phyloP scores from a whole-genome alignment of 2,888 invertebrate genomes.

The Hybos culiciformis region DNA sequence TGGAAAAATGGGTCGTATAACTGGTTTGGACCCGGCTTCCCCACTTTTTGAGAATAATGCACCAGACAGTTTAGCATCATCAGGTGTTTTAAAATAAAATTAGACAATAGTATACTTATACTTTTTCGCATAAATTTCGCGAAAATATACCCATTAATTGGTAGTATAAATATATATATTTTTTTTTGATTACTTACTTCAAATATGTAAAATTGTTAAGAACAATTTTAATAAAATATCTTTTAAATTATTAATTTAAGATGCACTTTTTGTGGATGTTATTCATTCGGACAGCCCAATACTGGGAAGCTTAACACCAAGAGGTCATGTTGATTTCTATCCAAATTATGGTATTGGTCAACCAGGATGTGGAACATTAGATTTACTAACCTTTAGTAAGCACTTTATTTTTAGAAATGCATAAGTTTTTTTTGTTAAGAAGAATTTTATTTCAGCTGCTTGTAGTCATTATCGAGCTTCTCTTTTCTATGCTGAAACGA shows the following conservation, averaged over 20 bases:
- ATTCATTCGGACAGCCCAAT: slow-evolving; percentile 31
- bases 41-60: slow-evolving; percentile 27
- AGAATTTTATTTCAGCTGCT: slow-evolving; percentile 14
- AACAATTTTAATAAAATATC: too few species aligned
- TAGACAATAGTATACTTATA: too few species aligned
- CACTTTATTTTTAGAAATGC: slow-evolving; percentile 14
- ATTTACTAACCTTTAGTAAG: slow-evolving; percentile 25
- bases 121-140: too few species aligned
- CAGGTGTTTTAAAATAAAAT: too few species aligned
- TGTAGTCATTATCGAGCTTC: slow-evolving; percentile 34
- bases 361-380: slow-evolving; percentile 26
- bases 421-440: not conserved
- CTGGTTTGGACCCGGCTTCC: slow-evolving; percentile 30
- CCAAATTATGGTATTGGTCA: slow-evolving; percentile 31
- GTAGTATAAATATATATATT: too few species aligned
- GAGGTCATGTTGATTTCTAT: slow-evolving; percentile 32
- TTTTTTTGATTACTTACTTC: too few species aligned
- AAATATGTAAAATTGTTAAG: too few species aligned
- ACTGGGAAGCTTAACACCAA: slow-evolving; percentile 27
- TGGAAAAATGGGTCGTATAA: slow-evolving; percentile 27
- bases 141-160: too few species aligned
- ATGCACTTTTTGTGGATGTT: slow-evolving; percentile 30
- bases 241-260: too few species aligned
- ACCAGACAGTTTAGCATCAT: slow-evolving; percentile 22
- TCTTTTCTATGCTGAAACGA: slow-evolving; percentile 29